Evolutionary conservation across 2,888 invertebrate species (phyloP), one percentile per base, ranked within the genome.

Genomic region (Anodontia alba): DNA sequence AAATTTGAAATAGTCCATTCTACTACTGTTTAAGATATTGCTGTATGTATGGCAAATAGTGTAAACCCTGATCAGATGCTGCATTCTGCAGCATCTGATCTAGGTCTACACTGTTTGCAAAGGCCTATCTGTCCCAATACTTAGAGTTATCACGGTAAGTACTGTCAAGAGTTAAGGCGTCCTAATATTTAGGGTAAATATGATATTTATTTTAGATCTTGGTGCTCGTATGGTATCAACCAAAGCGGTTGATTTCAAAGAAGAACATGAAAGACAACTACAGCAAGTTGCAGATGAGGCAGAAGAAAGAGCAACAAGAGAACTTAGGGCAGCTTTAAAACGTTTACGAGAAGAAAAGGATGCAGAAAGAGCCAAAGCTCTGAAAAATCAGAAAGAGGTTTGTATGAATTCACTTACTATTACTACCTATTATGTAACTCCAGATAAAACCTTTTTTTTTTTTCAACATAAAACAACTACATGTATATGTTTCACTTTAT

Each of bases 341-440:
- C 73, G 91, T 23, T 76, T 91, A n/a, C 70, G 86, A 43, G 76
- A 87, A 26, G 88, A 92, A 43, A 89, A 91, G 71, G 89, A 92
- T 68, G 89, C 90, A 36, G 92, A 92, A 71, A 89, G 89, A 76
- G 75, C 77, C n/a, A 78, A 83, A 46, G 91, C 92, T 10, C 70
- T 93, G 36, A 83, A 89, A 36, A 90, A 88, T 68, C 92, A 92
- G 72, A 91, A 92, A 87, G 87, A 88, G 84, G 93, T 93, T 72
- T 38, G 38, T 38, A 74, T 78, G n/a, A 7, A 29, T 46, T 51
- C 17, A 51, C 12, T 17, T 57, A 20, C 26, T 54, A n/a, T 54
- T 51, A n/a, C n/a, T n/a, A n/a, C n/a, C n/a, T n/a, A n/a, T n/a
- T n/a, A n/a, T n/a, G n/a, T n/a, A n/a, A 23, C 26, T 71, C 20